A percentile compares a stretch with the other conserved stretches of the same genome.
These are phyloP conservation scores for Lethenteron camtschaticum DNA, from an alignment of 2,113 vertebrate species.

Conservation along the genomic window DNA sequence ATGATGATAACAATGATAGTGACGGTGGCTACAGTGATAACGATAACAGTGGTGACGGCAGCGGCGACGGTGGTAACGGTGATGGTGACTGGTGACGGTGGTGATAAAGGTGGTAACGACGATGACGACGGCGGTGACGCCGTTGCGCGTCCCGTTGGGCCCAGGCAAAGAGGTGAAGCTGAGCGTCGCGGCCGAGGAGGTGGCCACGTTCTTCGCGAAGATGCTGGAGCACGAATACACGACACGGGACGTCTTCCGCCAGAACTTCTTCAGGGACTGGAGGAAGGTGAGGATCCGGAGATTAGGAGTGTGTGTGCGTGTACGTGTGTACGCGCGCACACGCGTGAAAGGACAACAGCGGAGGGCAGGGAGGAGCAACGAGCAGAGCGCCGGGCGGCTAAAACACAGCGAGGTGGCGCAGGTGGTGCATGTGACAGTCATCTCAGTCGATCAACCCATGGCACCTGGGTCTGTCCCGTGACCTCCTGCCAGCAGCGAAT, in stretches of 20 bases:
- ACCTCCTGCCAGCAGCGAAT: neutral
- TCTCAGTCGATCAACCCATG: neutral
- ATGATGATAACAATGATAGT: neutral
- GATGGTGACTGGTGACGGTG: neutral
- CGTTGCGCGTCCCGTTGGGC: neutral
- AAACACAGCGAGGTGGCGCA: too few species aligned
- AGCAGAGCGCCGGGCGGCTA: too few species aligned
- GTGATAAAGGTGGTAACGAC: neutral
- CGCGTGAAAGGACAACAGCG: neutral
- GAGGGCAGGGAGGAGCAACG: neutral
- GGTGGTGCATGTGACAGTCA: neutral
- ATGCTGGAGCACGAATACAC: conserved; percentile 97
- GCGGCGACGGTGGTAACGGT: neutral
- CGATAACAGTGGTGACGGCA: neutral
- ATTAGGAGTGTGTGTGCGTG: neutral
- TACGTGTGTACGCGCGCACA: neutral
- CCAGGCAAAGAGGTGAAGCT: conserved; percentile 71
- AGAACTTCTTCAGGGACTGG: conserved; percentile 97
- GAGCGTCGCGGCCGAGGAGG: conserved; percentile 64
- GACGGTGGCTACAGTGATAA: neutral
- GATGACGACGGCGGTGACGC: too few species aligned
- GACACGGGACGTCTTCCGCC: conserved; percentile 85
- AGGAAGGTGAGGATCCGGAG: conserved; percentile 38
- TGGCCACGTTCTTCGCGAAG: conserved; percentile 86
- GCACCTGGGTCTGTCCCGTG: neutral